These are phyloP conservation scores for Scomber japonicus DNA, from an alignment of 2,113 vertebrate species.

Conservation along the genomic window DNA sequence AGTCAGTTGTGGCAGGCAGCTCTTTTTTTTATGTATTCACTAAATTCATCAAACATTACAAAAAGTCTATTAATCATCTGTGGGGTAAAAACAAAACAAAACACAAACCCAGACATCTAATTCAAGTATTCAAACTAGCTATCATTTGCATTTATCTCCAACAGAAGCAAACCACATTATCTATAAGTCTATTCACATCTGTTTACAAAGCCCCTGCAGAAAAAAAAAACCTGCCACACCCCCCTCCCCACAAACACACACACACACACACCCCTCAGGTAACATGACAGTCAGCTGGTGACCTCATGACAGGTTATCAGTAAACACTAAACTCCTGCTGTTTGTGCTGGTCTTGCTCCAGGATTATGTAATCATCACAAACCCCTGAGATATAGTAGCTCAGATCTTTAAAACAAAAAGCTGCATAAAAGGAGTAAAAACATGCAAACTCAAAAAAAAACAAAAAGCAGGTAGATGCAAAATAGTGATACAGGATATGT, in stretches of 20 bases:
- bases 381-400: not conserved
- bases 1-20: not conserved
- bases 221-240: slow-evolving; percentile 28
- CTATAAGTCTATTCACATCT: not conserved
- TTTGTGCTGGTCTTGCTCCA: slow-evolving; percentile 12
- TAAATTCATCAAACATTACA: not conserved
- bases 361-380: slow-evolving; percentile 33
- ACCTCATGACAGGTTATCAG: slow-evolving; percentile 66
- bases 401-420: not conserved
- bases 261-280: slow-evolving; percentile 53
- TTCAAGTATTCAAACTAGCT: not conserved
- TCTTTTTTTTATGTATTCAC: not conserved
- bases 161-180: not conserved
- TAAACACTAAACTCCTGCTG: slow-evolving; percentile 44
- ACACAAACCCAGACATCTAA: not conserved
- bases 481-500: not conserved
- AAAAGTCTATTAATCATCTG: not conserved
- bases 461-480: not conserved
- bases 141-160: not conserved
- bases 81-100: not conserved
- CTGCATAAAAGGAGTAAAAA: not conserved
- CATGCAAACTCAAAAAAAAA: not conserved
- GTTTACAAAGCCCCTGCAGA: slow-evolving; percentile 15
- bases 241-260: slow-evolving; percentile 14
- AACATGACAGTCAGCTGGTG: slow-evolving; percentile 73